Evolutionary conservation across 1,140 invertebrate species (phyloP).

Genomic region (Bradynema listronoti): DNA sequence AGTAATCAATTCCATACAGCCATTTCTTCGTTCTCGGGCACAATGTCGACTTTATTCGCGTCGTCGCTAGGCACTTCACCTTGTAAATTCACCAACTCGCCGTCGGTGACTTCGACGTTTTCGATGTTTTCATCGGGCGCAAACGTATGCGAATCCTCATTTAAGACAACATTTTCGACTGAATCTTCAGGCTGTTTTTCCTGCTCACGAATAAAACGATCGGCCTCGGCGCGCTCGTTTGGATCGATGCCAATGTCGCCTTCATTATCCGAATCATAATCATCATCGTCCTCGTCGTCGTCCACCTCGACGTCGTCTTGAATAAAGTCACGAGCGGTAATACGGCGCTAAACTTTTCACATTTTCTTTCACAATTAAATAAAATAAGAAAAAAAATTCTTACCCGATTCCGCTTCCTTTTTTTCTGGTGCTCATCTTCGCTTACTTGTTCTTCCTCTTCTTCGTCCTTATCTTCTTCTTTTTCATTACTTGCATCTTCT

Average conservation of each 20-base stretch:
- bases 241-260: conserved; percentile 55
- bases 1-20: conserved; percentile 63
- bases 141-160: conserved; percentile 69
- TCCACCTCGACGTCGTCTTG: conserved; percentile 55
- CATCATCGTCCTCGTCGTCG: conserved; percentile 54
- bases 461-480: conserved; percentile 36
- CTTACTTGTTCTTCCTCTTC: conserved; percentile 18
- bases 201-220: conserved; percentile 40
- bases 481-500: conserved; percentile 28
- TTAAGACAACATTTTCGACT: conserved; percentile 57
- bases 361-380: too few relatives aligned
- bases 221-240: conserved; percentile 50
- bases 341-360: conserved; percentile 46
- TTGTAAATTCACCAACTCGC: conserved; percentile 87
- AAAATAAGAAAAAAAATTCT: conserved; percentile 11
- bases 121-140: conserved; percentile 80
- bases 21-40: conserved; percentile 90
- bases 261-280: conserved; percentile 34
- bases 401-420: conserved; percentile 10
- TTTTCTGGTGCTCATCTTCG: conserved; percentile 22
- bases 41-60: conserved; percentile 85
- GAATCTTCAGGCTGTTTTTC: conserved; percentile 30
- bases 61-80: conserved; percentile 87
- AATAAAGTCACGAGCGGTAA: conserved; percentile 48
- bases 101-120: conserved; percentile 89